Base-by-base conservation (phyloP, 2,113 vertebrate genomes). In the Falco punctatus region DNA sequence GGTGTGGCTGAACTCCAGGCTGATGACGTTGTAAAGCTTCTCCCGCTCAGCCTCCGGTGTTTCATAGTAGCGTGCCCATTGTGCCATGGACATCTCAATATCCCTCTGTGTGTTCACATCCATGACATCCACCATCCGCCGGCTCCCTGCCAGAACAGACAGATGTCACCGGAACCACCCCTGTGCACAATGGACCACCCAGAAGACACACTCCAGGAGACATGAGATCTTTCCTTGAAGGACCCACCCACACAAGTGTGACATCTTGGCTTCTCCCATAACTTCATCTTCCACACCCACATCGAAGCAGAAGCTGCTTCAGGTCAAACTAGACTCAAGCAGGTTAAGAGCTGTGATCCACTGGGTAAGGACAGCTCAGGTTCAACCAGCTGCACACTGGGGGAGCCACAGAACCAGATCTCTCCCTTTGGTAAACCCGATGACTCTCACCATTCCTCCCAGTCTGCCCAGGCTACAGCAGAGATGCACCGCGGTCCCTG, bases 81-180 rank as follows among this genome's bases (percentile, higher is more conserved):
- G 99, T 4, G 99, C 98, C 99, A 99, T 99, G 23, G 99, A 99
- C 99, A 99, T 99, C 97, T 99, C 99, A 2, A 99, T 99, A 75
- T 99, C 99, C 88, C 99, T 99, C 97, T 99, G 99, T 2, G 99
- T 99, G 97, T 99, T 99, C 88, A 99, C 99, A 11, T 99, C 99
- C 99, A 99, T 99, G 94, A 99, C 99, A 3, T 99, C 99, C 58
- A 99, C 98, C 97, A 99, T 99, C 52, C 99, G 98, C 48, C 99
- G 98, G 97, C 99, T 99, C 94, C 99, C 99, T 99, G 97, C 23
- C 95, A 75, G 3, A 2, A 97, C 91, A 97, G 15, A 26, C 52
- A 66, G 2, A 38, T 0, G 0, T 81, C 86, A 82, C 89, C 40
- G 65, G 14, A 65, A 11, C 69, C 2, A 1, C 6, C 70, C 52